These are phyloP conservation scores for Heteromurus nitidus DNA, from an alignment of 2,888 invertebrate genomes.

Conservation along the genomic window DNA sequence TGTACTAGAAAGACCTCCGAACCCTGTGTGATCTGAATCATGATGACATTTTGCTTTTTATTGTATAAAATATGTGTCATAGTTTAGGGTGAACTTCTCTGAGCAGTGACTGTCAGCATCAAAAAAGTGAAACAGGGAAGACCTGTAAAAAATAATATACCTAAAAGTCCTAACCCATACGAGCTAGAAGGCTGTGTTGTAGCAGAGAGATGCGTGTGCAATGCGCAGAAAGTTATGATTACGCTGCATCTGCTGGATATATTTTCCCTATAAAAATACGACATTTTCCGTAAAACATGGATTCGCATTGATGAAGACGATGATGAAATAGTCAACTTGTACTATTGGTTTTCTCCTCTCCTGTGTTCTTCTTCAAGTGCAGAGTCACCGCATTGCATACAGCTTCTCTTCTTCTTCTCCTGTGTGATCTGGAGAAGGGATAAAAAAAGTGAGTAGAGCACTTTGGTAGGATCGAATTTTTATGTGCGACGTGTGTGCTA, in stretches of 20 bases:
- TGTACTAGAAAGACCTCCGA: slow-evolving; percentile 32
- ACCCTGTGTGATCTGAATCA: slow-evolving; percentile 56
- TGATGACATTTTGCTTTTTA: slow-evolving; percentile 52
- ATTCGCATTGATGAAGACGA: too few relatives aligned
- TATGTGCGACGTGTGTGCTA: slow-evolving; percentile 41
- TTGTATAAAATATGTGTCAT: slow-evolving; percentile 58
- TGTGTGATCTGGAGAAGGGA: slow-evolving; percentile 18
- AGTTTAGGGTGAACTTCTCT: slow-evolving; percentile 34
- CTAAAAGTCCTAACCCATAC: too few relatives aligned
- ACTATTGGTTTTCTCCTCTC: neutral
- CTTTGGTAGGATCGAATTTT: slow-evolving; percentile 32
- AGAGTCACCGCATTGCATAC: neutral
- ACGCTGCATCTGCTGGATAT: too few relatives aligned
- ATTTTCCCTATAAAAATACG: too few relatives aligned
- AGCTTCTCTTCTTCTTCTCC: too few relatives aligned
- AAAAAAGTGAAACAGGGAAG: too few relatives aligned
- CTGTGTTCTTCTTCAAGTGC: slow-evolving; percentile 4
- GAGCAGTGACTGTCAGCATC: too few relatives aligned
- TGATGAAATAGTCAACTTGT: slow-evolving; percentile 18
- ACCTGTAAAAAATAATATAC: too few relatives aligned
- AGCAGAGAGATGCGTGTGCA: too few relatives aligned
- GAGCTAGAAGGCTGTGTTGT: too few relatives aligned
- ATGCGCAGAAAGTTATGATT: too few relatives aligned
- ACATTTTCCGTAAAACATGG: too few relatives aligned
- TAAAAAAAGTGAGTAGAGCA: slow-evolving; percentile 26